These are phyloP conservation scores for Sminthopsis crassicaudata DNA, from an alignment of 2,113 vertebrate genomes.

Conservation along the genomic window DNA sequence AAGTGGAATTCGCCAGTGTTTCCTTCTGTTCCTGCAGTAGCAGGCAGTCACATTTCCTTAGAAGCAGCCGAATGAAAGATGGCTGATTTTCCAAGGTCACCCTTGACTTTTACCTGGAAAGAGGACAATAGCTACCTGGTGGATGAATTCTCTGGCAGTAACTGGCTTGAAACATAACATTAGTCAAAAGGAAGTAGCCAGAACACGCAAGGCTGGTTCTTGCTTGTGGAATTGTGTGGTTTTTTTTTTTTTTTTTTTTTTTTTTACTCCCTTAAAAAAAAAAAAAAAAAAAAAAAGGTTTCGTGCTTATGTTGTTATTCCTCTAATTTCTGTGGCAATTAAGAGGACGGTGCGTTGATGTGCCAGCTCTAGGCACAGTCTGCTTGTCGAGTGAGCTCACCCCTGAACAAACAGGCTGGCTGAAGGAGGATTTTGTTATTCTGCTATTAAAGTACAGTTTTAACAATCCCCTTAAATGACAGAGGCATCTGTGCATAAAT, in stretches of 20 bases:
- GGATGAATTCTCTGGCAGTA: neutral
- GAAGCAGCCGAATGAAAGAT: neutral
- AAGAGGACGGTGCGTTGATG: neutral
- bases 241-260: neutral
- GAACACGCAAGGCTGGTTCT: neutral
- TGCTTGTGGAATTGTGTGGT: neutral
- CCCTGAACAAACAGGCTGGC: conserved; percentile 10
- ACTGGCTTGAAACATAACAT: accelerated
- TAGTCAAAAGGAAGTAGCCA: neutral
- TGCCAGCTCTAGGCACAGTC: neutral
- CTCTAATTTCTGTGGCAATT: conserved; percentile 20
- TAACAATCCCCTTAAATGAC: conserved; percentile 66
- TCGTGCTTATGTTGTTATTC: neutral
- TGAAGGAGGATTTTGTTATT: conserved; percentile 43
- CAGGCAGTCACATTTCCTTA: neutral
- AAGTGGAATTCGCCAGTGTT: neutral
- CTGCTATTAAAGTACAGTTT: conserved; percentile 33
- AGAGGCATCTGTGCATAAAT: conserved; percentile 68
- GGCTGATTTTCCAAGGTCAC: neutral
- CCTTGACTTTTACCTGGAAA: neutral
- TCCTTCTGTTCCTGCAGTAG: neutral
- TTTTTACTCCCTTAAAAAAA: neutral
- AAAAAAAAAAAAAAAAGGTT: neutral
- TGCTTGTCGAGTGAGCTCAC: neutral
- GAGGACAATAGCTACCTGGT: neutral